Percentiles rank a stretch among this genome's conserved stretches.
phyloP scores from a whole-genome alignment of 2,888 invertebrate species.

The Meta bourneti region DNA sequence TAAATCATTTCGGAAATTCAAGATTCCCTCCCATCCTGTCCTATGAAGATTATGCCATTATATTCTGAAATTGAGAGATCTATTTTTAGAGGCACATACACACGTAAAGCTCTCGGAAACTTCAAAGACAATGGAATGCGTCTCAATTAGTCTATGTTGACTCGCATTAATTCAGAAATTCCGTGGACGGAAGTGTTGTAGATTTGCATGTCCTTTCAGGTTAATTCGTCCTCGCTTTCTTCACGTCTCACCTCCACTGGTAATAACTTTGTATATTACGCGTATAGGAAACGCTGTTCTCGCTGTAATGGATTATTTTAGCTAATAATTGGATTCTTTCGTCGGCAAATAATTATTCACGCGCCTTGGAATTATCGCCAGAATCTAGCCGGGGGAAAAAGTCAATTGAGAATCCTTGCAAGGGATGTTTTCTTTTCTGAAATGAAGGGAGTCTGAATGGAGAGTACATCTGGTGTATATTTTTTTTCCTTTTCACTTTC shows the following conservation, averaged over 20 bases:
- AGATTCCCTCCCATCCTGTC: background rate
- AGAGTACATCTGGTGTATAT: no score
- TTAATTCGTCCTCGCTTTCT: background rate
- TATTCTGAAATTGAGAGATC: background rate
- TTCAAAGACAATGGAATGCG: conserved; percentile 7
- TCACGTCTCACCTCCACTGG: background rate
- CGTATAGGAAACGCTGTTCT: no score
- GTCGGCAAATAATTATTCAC: background rate
- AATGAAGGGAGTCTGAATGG: no score
- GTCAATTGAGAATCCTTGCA: no score
- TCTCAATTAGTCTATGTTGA: conserved; percentile 31
- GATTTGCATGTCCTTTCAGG: background rate
- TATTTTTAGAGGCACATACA: background rate
- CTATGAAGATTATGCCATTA: background rate
- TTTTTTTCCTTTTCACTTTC: no score
- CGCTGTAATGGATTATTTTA: background rate
- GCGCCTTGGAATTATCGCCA: background rate
- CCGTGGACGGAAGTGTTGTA: conserved; percentile 3
- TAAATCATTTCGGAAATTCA: background rate
- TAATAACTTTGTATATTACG: no score
- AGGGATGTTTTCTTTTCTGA: no score
- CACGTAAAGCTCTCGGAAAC: background rate
- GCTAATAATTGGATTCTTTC: background rate
- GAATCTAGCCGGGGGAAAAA: no score
- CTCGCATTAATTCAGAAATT: conserved; percentile 33